Base-by-base conservation (phyloP, 2,888 invertebrate genomes). In the Athalia cordata region DNA sequence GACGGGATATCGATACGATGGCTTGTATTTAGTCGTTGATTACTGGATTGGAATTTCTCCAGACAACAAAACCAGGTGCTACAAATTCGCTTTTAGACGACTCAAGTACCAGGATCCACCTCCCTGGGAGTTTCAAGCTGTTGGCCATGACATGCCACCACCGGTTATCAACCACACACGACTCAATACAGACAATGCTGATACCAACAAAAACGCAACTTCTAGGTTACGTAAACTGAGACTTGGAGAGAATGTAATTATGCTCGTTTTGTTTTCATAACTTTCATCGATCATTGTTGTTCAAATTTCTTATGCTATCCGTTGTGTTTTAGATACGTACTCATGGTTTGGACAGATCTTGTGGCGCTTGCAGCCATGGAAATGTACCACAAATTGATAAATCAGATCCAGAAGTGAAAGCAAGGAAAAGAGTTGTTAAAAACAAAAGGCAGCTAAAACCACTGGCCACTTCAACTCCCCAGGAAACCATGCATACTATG, bases 1-100 rank as follows among this genome's bases (percentile, higher is more conserved):
- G 82, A 89, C 89, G 1, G 89, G 89, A 5, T 87, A 88, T 8
- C 84, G 89, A 9, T 89, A 90, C 52, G 89, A 90, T 65, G 89
- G 89, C 6, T 81, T 90, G 5, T 90, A 89, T 57, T 77, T 84
- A 0, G 85, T 89, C 4, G 81, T 84, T 6, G 82, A 84, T 7
- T 83, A 84, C 15, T 90, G 90, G 90, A 86, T 89, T 13, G 87
- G 87, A 5, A 72, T 83, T 2, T 82, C 84, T 13, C 49, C 80
- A 3, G 13, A 52, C 29, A 81, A 85, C 50, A 76, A 81, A 0
- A 83, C 78, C 49, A 86, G 85, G 77, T 77, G 84, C 67, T 85
- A 86, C 57, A 89, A 89, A 79, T 90, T 88, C 77, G 87, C 86
- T 0, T 78, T 90, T 0, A 80, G 78, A 49, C 85, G 88, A 78